These are phyloP conservation scores for Poeciliopsis paucimaculata DNA, from an alignment of 2,797 vertebrate genomes.

Conservation along the genomic window DNA sequence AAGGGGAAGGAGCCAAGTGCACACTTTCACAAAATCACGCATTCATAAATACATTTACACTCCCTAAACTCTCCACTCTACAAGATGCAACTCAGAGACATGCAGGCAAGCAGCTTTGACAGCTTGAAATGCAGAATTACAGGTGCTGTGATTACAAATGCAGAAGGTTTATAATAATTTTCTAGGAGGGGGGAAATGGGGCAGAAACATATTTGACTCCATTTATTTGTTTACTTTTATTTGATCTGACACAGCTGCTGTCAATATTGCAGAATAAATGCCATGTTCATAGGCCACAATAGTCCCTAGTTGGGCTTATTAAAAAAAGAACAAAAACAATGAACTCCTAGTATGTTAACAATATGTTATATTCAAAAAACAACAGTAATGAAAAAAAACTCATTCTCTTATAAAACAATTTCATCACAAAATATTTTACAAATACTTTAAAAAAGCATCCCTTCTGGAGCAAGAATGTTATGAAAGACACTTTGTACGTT, in stretches of 20 bases:
- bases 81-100: constrained; percentile 66
- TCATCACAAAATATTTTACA: neutral
- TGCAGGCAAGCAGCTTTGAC: constrained; percentile 53
- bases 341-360: neutral
- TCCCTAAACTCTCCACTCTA: constrained; percentile 54
- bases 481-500: neutral
- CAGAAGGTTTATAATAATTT: constrained; percentile 55
- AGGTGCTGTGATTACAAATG: constrained; percentile 49
- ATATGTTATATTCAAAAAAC: neutral
- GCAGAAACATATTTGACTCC: neutral
- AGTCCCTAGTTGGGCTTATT: neutral
- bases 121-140: constrained; percentile 62
- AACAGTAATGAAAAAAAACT: neutral
- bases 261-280: constrained; percentile 16
- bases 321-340: neutral
- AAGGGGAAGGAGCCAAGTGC: constrained; percentile 75
- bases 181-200: neutral
- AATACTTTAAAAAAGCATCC: neutral
- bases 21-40: constrained; percentile 78
- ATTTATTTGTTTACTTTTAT: neutral
- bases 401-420: neutral
- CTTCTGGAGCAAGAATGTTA: no score
- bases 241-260: neutral
- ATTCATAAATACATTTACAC: constrained; percentile 81
- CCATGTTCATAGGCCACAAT: neutral